Evolutionary conservation across 2,888 invertebrate species (phyloP).

Genomic region (Mimachlamys varia): DNA sequence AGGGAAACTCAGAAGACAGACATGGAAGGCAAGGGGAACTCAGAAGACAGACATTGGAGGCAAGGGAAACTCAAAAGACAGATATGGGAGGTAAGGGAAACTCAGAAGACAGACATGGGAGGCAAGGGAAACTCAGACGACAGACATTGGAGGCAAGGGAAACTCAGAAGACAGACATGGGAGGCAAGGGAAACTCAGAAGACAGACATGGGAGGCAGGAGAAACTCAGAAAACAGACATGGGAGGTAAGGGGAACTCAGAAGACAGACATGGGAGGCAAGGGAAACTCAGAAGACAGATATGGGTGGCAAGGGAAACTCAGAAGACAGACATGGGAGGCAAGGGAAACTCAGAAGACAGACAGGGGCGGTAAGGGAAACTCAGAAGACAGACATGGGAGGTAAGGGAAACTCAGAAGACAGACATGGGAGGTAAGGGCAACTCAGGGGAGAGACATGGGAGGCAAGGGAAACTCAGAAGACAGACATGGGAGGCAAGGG

Average conservation of each 20-base stretch:
- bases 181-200: neutral
- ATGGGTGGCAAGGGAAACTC: neutral
- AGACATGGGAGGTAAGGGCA: neutral
- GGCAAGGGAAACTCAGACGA: too few species aligned
- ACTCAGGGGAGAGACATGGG: too few species aligned
- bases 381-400: neutral
- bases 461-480: too few species aligned
- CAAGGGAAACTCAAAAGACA: too few species aligned
- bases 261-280: neutral
- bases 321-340: neutral
- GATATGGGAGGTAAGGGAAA: too few species aligned
- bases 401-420: neutral
- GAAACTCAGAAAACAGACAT: neutral
- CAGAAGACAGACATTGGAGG: too few species aligned
- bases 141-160: too few species aligned
- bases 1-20: too few species aligned
- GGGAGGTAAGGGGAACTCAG: neutral
- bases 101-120: too few species aligned
- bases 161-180: too few species aligned
- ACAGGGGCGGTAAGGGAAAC: neutral
- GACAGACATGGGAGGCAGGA: neutral
- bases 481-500: too few species aligned
- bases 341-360: neutral
- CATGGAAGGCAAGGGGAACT: too few species aligned
- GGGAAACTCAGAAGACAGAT: neutral